Evolutionary conservation across 2,797 vertebrate species (phyloP), one percentile per base, ranked within the genome.

Genomic region (Aldrovandia affinis): DNA sequence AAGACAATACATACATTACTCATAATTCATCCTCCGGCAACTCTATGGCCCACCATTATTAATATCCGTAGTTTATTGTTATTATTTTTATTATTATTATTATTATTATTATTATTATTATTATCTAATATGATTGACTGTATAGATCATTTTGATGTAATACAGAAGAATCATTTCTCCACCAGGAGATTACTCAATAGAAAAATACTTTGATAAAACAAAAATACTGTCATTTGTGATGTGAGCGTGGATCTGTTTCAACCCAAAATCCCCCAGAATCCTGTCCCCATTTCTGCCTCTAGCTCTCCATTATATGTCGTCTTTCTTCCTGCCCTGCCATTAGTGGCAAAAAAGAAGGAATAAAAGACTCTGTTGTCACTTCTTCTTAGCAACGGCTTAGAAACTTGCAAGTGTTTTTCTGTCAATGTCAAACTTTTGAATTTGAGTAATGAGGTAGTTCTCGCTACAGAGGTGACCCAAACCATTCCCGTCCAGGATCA

Each of bases 391-490:
- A 39, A 25, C 25, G 9, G 44, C 78, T 1, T 0, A 44, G 39
- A 50, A 63, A 50, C 59, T 65, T 65, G 22, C 39, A 61, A 47
- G n/a, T 18, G 2, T 77, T 83, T 70, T n/a, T 22, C 33, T 77
- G 42, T 77, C 73, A 44, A 42, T 81, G 78, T 70, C 65, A 59
- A 50, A 57, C 33, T 80, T 70, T 30, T 42, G 50, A 57, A 81
- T 42, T 14, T 80, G n/a, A 22, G 80, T 63, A 42, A 77, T 77
- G 54, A 77, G 63, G 52, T 47, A 70, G 8, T 47, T 75, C 50
- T 54, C 36, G 65, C 78, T 52, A 77, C 55, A 55, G 52, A 70
- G 44, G 36, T 78, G 65, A 25, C 68, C 30, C 36, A 39, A 42
- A 65, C 42, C 20, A 39, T 57, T 36, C 36, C 61, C 39, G 78